Conservation (phyloP, 2,797 vertebrate genomes). For the Coregonus sp. region DNA sequence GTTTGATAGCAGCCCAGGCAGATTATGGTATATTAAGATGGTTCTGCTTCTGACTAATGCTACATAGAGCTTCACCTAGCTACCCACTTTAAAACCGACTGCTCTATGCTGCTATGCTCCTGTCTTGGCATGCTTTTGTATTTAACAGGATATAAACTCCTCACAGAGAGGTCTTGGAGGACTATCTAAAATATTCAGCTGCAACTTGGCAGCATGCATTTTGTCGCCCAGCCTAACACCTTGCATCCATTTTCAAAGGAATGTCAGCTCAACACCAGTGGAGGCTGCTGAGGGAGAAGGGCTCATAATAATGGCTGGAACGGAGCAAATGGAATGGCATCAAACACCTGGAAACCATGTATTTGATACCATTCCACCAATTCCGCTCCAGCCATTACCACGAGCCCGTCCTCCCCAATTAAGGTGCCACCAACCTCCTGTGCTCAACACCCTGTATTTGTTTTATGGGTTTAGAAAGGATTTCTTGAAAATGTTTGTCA, state of each 20-base stretch:
- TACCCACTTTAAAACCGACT: slow-evolving; percentile 18
- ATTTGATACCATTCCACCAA: too few species aligned
- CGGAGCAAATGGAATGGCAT: too few species aligned
- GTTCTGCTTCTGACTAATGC: slow-evolving; percentile 16
- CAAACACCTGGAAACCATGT: too few species aligned
- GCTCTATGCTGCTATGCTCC: slow-evolving; percentile 53
- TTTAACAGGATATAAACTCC: slow-evolving; percentile 47
- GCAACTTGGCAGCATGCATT: slow-evolving; percentile 62
- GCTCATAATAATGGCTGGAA: too few species aligned
- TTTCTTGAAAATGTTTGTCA: slow-evolving; percentile 29
- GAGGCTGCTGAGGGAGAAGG: too few species aligned
- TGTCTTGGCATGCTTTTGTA: slow-evolving; percentile 60
- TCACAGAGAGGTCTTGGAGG: slow-evolving; percentile 14
- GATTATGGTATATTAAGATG: not conserved
- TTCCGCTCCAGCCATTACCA: too few species aligned
- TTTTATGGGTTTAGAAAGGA: slow-evolving; percentile 34
- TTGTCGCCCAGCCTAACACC: slow-evolving; percentile 50
- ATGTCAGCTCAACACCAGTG: slow-evolving; percentile 46
- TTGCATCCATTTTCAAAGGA: slow-evolving; percentile 39
- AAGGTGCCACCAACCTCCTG: too few species aligned
- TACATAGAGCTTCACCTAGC: slow-evolving; percentile 4
- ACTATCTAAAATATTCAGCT: slow-evolving; percentile 15
- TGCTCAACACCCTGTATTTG: slow-evolving; percentile 36
- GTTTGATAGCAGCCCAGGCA: not conserved
- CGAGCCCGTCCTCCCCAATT: too few species aligned